Percentiles rank a stretch among this genome's conserved stretches.
Conservation (phyloP, 2,797 vertebrate species). For the Silurus lanzhouensis region DNA sequence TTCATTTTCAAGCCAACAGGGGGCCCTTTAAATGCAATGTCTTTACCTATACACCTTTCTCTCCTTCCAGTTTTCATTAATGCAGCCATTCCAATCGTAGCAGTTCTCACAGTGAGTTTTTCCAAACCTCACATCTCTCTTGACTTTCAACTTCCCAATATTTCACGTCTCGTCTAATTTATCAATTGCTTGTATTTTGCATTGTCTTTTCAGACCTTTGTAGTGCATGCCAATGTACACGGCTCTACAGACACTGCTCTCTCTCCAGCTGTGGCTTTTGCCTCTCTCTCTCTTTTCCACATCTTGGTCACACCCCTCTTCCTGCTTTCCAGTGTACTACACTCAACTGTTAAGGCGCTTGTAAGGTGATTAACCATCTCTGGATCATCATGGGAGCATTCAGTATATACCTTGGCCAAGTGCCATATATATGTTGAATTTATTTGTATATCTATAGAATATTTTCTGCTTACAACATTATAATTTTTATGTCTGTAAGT, state of each 20-base stretch:
- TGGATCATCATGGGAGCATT: background rate
- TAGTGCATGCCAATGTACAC: constrained; percentile 92
- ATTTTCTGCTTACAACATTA: background rate
- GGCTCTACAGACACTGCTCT: constrained; percentile 85
- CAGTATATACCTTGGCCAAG: background rate
- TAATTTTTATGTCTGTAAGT: background rate
- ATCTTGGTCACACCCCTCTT: constrained; percentile 97
- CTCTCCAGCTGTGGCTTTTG: constrained; percentile 95
- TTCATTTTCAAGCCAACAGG: background rate
- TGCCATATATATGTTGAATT: too few species aligned
- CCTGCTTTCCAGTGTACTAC: constrained; percentile 94
- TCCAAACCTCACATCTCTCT: background rate
- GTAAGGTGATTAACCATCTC: constrained; percentile 81
- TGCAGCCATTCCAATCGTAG: constrained; percentile 95
- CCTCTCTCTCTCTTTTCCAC: constrained; percentile 95
- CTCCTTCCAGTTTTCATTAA: constrained; percentile 94
- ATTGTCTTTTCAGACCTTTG: constrained; percentile 82
- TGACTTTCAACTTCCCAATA: background rate
- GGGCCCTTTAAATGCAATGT: background rate
- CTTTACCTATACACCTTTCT: background rate
- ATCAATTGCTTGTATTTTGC: background rate
- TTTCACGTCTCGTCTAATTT: background rate
- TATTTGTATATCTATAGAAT: background rate
- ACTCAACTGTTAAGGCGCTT: constrained; percentile 95
- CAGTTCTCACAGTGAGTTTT: constrained; percentile 91